phyloP scores from a whole-genome alignment of 2,113 vertebrate species.

The Athene noctua region DNA sequence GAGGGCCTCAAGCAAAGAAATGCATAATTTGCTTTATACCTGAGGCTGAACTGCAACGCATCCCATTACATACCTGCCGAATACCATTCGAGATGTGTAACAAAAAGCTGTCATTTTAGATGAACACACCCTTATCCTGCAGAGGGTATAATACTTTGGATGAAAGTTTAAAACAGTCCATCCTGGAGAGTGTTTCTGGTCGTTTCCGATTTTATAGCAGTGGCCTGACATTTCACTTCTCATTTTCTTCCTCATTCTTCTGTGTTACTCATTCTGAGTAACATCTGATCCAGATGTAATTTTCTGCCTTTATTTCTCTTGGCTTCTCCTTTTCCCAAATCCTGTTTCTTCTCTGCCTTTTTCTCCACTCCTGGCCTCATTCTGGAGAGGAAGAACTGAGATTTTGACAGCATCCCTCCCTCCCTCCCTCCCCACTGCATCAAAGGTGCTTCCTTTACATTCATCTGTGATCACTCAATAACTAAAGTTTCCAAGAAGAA shows the following conservation, averaged over 20 bases:
- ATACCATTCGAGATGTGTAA: rapidly evolving
- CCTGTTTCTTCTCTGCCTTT: not conserved
- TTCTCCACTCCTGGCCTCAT: not conserved
- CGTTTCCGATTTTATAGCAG: not conserved
- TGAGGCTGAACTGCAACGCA: not conserved
- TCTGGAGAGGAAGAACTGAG: not conserved
- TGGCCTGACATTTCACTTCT: not conserved
- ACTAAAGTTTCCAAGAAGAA: not conserved
- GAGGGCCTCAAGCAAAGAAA: slow-evolving; percentile 40
- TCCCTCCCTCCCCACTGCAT: rapidly evolving
- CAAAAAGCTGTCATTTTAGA: not conserved
- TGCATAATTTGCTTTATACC: slow-evolving; percentile 16
- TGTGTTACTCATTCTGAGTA: not conserved
- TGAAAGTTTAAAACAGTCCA: not conserved
- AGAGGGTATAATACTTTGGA: not conserved
- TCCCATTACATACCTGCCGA: not conserved
- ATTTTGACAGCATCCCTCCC: not conserved
- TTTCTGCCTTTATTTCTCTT: not conserved
- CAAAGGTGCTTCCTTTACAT: not conserved
- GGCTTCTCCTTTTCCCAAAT: not conserved
- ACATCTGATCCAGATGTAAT: not conserved
- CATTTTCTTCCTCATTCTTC: not conserved
- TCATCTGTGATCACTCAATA: not conserved
- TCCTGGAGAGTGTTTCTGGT: not conserved
- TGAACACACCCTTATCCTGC: not conserved